Conservation (phyloP, 2,888 invertebrate genomes). For the Cheilosia soror region DNA sequence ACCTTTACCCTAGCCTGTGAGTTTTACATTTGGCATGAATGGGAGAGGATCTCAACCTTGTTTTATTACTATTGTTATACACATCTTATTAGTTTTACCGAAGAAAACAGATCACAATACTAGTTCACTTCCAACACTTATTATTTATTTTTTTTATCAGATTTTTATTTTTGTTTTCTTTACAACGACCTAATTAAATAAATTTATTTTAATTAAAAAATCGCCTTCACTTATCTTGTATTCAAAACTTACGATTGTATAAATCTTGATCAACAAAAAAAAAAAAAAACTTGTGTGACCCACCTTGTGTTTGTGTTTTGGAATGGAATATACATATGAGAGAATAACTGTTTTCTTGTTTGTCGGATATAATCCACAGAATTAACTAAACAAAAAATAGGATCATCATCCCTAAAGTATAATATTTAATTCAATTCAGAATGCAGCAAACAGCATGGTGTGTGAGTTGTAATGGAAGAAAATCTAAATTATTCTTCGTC, state of each 20-base stretch:
- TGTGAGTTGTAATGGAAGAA: constrained; percentile 64
- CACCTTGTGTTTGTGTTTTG: constrained; percentile 56
- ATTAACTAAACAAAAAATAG: constrained; percentile 72
- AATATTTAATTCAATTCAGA: constrained; percentile 79
- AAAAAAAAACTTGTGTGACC: constrained; percentile 36
- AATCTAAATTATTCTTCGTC: constrained; percentile 84
- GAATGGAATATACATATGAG: constrained; percentile 73
- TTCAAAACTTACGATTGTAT: constrained; percentile 69
- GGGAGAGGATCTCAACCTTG: too few species aligned
- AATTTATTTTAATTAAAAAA: constrained; percentile 59
- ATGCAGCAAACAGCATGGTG: constrained; percentile 63
- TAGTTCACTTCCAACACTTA: constrained; percentile 69
- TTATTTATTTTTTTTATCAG: constrained; percentile 34
- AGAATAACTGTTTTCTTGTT: constrained; percentile 57
- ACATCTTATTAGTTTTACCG: too few species aligned
- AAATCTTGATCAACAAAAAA: constrained; percentile 51
- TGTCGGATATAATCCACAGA: constrained; percentile 76
- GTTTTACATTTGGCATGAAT: too few species aligned
- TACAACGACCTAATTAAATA: constrained; percentile 68
- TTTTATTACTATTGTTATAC: too few species aligned
- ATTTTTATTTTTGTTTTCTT: constrained; percentile 38
- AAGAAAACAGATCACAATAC: background rate
- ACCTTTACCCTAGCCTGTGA: too few species aligned
- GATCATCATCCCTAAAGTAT: constrained; percentile 77
- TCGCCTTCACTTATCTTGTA: constrained; percentile 51